Percentiles rank a stretch among this genome's conserved stretches.
Conservation (phyloP, 2,113 vertebrate genomes). For the Mixornis gularis region DNA sequence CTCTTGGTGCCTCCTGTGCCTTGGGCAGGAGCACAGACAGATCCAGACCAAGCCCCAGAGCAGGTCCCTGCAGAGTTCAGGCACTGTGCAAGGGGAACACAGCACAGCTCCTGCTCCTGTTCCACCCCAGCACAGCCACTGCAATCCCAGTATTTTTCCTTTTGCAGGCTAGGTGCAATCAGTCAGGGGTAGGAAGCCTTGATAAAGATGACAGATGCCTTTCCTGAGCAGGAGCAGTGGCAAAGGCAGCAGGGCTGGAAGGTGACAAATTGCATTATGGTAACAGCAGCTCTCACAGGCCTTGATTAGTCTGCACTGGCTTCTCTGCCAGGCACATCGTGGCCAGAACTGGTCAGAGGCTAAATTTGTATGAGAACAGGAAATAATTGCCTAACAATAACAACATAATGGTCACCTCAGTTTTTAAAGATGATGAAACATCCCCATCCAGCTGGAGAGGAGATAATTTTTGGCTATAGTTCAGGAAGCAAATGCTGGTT, state of each 20-base stretch:
- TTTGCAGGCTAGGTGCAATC: not conserved
- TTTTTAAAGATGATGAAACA: slow-evolving; percentile 44
- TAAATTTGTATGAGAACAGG: not conserved
- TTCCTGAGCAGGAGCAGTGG: not conserved
- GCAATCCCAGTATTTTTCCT: not conserved
- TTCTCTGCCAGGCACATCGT: not conserved
- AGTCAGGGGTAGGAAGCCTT: not conserved
- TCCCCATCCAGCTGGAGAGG: slow-evolving; percentile 17
- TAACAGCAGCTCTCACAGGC: not conserved
- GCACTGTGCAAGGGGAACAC: not conserved
- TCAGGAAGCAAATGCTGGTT: slow-evolving; percentile 21
- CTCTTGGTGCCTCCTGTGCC: not conserved
- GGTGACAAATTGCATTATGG: not conserved
- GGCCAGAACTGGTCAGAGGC: not conserved
- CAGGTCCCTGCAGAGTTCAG: not conserved
- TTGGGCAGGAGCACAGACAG: not conserved
- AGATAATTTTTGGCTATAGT: not conserved
- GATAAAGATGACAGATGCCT: not conserved
- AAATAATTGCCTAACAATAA: slow-evolving; percentile 42
- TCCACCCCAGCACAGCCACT: not conserved
- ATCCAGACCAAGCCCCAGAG: not conserved
- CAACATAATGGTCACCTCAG: slow-evolving; percentile 37
- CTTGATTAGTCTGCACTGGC: not conserved
- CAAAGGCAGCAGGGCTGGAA: not conserved
- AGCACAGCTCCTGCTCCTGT: not conserved